Evolutionary conservation across 2,113 vertebrate genomes (phyloP).

Genomic region (Euleptes europaea): DNA sequence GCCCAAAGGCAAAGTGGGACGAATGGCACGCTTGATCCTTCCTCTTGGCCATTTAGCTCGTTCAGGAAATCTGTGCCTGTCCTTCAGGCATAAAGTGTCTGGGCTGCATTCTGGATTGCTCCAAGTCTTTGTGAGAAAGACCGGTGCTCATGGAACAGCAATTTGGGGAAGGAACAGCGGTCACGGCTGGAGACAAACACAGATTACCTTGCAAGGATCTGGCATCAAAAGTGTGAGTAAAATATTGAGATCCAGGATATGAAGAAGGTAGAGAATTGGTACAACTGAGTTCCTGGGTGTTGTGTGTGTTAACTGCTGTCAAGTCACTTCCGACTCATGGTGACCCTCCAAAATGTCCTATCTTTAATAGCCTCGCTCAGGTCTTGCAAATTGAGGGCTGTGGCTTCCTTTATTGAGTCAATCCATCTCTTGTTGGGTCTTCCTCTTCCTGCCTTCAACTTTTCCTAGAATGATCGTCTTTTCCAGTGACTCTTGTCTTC

Average conservation of each 20-base stretch:
- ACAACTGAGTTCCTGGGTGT: background rate
- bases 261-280: background rate
- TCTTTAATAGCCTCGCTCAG: too few species aligned
- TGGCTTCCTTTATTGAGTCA: too few species aligned
- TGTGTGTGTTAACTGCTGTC: too few species aligned
- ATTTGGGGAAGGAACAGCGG: conserved; percentile 90
- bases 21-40: conserved; percentile 84
- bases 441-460: too few species aligned
- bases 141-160: conserved; percentile 80
- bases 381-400: too few species aligned
- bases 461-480: too few species aligned
- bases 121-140: conserved; percentile 89
- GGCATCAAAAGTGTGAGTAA: conserved; percentile 89
- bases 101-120: conserved; percentile 87
- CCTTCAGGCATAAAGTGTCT: conserved; percentile 88
- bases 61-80: conserved; percentile 86
- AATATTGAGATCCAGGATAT: background rate
- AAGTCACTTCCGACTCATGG: too few species aligned
- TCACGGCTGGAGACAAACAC: conserved; percentile 89
- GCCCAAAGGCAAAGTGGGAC: conserved; percentile 78
- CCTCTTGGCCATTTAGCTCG: conserved; percentile 76
- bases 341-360: too few species aligned
- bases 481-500: too few species aligned
- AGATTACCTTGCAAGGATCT: conserved; percentile 82
- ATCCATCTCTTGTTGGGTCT: too few species aligned